phyloP scores from a whole-genome alignment of 2,888 invertebrate genomes.

The Melangyna quadrimaculata region DNA sequence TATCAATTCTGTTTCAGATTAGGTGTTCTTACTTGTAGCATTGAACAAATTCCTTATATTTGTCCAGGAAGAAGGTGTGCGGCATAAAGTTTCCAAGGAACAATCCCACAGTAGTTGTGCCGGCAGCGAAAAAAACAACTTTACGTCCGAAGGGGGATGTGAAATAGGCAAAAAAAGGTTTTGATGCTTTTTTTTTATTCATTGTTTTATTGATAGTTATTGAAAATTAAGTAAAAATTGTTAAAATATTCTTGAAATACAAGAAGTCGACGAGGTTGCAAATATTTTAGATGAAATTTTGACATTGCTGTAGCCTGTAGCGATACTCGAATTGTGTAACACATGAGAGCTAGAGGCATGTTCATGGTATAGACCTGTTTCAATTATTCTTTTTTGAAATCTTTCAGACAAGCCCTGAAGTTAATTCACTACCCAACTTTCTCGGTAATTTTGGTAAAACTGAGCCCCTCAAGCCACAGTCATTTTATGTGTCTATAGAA shows the following conservation, averaged over 20 bases:
- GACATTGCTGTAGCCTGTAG: constrained; percentile 15
- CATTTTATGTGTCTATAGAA: no score
- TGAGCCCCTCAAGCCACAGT: no score
- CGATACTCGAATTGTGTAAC: constrained; percentile 69
- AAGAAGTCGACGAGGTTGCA: constrained; percentile 14
- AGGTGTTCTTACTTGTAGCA: constrained; percentile 83
- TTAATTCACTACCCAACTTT: no score
- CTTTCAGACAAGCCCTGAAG: no score
- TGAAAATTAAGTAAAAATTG: not conserved
- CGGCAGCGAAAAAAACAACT: constrained; percentile 82
- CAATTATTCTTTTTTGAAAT: no score
- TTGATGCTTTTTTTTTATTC: constrained; percentile 22
- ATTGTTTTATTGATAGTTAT: constrained; percentile 23
- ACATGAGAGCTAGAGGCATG: not conserved
- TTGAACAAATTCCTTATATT: constrained; percentile 85
- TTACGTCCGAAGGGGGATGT: constrained; percentile 82
- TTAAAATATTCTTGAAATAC: not conserved
- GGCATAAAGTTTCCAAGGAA: constrained; percentile 83
- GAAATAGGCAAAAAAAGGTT: constrained; percentile 68
- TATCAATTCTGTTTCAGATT: not conserved
- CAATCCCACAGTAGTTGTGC: constrained; percentile 81
- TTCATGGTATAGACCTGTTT: not conserved
- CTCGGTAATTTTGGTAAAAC: no score
- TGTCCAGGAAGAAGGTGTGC: constrained; percentile 84
- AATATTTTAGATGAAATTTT: constrained; percentile 31